These are phyloP conservation scores for Hirudinaria manillensis DNA, from an alignment of 2,888 invertebrate genomes.

Conservation along the genomic window DNA sequence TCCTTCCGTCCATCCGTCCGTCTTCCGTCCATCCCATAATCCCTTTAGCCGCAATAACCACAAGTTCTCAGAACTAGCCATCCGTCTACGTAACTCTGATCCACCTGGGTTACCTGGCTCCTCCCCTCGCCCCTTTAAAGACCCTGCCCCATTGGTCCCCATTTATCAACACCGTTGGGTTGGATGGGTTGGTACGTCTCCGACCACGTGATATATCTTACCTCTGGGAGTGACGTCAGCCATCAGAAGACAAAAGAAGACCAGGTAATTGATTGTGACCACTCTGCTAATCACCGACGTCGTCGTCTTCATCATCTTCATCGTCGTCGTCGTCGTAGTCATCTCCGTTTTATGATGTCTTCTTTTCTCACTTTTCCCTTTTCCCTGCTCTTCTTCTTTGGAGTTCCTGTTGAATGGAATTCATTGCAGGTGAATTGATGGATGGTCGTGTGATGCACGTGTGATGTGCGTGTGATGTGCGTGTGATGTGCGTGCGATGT, in stretches of 20 bases:
- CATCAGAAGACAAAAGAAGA: background rate
- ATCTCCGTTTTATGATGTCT: background rate
- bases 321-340: background rate
- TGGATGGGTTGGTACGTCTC: too few species aligned
- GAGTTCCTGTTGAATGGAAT: too few species aligned
- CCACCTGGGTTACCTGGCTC: background rate
- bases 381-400: background rate
- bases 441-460: too few species aligned
- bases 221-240: background rate
- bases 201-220: background rate
- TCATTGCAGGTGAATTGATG: too few species aligned
- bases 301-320: constrained; percentile 20
- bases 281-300: constrained; percentile 7
- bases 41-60: background rate
- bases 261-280: background rate
- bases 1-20: too few species aligned
- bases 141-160: background rate
- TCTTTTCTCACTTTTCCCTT: background rate
- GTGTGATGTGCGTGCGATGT: too few species aligned
- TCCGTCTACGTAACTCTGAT: background rate
- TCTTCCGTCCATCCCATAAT: too few species aligned
- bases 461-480: too few species aligned
- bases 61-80: background rate
- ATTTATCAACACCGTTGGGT: background rate
- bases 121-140: background rate